Evolutionary conservation across 1,140 invertebrate species (phyloP), one percentile per base, ranked within the genome.

Genomic region (Hyphantria cunea): DNA sequence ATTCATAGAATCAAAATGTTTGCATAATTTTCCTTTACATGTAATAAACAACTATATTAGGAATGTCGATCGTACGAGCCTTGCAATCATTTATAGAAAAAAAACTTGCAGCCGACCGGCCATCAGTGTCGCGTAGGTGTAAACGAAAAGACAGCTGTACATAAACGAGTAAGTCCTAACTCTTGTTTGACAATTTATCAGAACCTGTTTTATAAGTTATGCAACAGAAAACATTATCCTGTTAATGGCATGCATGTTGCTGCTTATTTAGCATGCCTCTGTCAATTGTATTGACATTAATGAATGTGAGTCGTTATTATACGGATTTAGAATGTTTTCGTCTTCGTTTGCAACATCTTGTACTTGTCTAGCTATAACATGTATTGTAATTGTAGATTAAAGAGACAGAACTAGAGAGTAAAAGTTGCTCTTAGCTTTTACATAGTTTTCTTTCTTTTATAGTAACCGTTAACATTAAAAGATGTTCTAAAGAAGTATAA

Each of bases 161-260:
- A 74, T 79, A 82, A 58, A 73, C 70, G 73, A 70, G 17, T 25
- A 25, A 25, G 17, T 75, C 66, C 71, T 72, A 80, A 78, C 76
- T 78, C 68, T 78, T 73, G 75, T 59, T 66, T 84, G 86, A 80
- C 80, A 89, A 84, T 86, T 85, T 73, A 80, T 79, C 58, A 65
- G 69, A 86, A 84, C 86, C 76, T 72, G 83, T 89, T 85, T n/a
- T 76, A 53, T 79, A 80, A 85, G 72, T 87, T 87, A 87, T 85
- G 86, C 82, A 89, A 89, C 77, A 82, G 71, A 82, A 77, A 82
- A 81, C 68, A 78, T 63, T 76, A 83, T 76, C 64, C 68, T 65
- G 60, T 72, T 79, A 80, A 80, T 81, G 66, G 74, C 66, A 80
- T 72, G 72, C 70, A 70, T 62, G 64, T 71, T 72, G 77, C 17